phyloP scores from a whole-genome alignment of 2,888 invertebrate genomes.

The Ectemnius lituratus region DNA sequence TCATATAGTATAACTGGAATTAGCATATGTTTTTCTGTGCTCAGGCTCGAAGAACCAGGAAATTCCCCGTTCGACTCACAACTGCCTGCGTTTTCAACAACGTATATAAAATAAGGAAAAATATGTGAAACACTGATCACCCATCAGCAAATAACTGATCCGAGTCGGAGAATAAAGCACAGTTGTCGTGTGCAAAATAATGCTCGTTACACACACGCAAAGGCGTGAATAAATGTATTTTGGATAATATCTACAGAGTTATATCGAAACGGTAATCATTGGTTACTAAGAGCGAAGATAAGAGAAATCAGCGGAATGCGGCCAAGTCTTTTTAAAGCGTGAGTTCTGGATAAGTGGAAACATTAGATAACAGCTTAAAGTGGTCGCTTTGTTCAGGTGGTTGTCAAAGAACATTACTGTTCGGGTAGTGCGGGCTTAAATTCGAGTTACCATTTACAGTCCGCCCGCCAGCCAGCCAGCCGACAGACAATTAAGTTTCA shows the following conservation, averaged over 20 bases:
- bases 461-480: no score
- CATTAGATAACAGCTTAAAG: slow-evolving; percentile 16
- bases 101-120: slow-evolving; percentile 8
- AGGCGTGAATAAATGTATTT: slow-evolving; percentile 33
- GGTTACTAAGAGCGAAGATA: slow-evolving; percentile 32
- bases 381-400: neutral
- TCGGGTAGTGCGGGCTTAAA: no score
- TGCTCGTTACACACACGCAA: neutral
- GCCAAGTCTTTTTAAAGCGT: slow-evolving; percentile 7
- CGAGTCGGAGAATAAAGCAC: neutral
- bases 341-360: slow-evolving; percentile 44
- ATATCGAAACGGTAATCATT: slow-evolving; percentile 38
- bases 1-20: slow-evolving; percentile 35
- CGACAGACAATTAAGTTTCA: no score
- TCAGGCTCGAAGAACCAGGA: no score
- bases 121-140: neutral
- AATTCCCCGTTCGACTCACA: no score
- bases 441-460: no score
- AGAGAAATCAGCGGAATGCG: slow-evolving; percentile 23
- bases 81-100: no score
- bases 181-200: neutral
- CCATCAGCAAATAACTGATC: no score
- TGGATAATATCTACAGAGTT: slow-evolving; percentile 41
- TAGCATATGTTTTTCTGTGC: slow-evolving; percentile 19
- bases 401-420: neutral